Conservation (phyloP, 2,888 invertebrate species). For the Napeogenes sylphis region DNA sequence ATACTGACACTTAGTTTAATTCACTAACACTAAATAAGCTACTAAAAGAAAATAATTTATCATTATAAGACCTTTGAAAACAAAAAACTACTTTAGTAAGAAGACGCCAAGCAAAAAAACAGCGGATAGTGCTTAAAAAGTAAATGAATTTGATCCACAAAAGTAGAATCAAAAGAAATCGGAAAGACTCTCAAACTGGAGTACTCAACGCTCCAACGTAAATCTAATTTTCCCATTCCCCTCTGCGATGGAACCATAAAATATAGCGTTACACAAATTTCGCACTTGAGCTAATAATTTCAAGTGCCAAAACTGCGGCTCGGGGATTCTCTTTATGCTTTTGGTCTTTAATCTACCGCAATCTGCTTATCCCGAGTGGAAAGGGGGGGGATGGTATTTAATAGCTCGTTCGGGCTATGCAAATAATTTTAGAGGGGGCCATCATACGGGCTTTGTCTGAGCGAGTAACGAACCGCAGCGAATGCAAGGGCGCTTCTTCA, state of each 20-base stretch:
- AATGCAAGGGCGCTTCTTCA: constrained; percentile 70
- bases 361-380: constrained; percentile 71
- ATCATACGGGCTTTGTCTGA: constrained; percentile 77
- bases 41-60: not conserved
- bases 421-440: constrained; percentile 70
- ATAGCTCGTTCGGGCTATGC: constrained; percentile 78
- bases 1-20: no score
- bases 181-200: constrained; percentile 45
- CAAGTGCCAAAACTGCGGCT: constrained; percentile 59
- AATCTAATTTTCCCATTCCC: constrained; percentile 71
- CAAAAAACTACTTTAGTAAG: not conserved
- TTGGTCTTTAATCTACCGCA: constrained; percentile 77
- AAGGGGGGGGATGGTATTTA: constrained; percentile 65
- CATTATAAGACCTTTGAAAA: not conserved
- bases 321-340: constrained; percentile 62
- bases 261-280: constrained; percentile 58
- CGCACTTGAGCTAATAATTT: constrained; percentile 63
- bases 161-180: constrained; percentile 24
- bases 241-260: constrained; percentile 63
- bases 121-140: constrained; percentile 12
- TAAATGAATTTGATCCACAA: constrained; percentile 8
- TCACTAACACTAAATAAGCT: no score
- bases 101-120: not conserved
- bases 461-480: constrained; percentile 72
- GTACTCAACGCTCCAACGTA: constrained; percentile 60